phyloP scores from a whole-genome alignment of 2,797 vertebrate genomes.

The Strix occidentalis region DNA sequence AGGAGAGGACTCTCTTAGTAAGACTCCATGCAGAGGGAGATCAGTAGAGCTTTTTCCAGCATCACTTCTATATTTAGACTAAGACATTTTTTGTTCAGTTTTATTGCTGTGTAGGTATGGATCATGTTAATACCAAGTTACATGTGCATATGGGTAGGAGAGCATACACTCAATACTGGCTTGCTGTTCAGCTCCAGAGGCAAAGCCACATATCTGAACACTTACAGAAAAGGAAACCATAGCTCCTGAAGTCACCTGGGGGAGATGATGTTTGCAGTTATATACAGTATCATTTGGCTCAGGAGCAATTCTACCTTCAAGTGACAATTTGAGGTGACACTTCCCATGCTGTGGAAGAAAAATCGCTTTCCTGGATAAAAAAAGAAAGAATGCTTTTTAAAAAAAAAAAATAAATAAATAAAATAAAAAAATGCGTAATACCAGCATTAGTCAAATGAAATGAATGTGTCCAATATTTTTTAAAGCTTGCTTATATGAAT shows the following conservation, averaged over 20 bases:
- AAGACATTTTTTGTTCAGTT: neutral
- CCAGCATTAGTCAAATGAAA: conserved; percentile 73
- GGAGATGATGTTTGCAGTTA: neutral
- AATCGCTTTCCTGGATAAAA: neutral
- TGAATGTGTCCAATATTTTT: conserved; percentile 71
- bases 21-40: neutral
- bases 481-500: conserved; percentile 50
- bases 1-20: neutral
- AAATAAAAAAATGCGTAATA: neutral
- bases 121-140: neutral
- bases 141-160: conserved; percentile 17
- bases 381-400: neutral
- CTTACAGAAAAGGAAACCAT: neutral
- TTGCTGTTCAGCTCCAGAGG: neutral
- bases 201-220: neutral
- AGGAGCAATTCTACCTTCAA: conserved; percentile 5
- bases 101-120: neutral
- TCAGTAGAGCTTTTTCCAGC: neutral
- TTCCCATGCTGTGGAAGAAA: conserved; percentile 44
- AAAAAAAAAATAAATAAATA: neutral
- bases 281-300: neutral
- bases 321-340: conserved; percentile 28
- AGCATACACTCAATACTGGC: neutral
- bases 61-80: neutral
- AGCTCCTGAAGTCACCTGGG: conserved; percentile 24